Percentiles rank a stretch among this genome's conserved stretches.
These are phyloP conservation scores for Phytoseiulus persimilis DNA, from an alignment of 2,888 invertebrate species.

Conservation along the genomic window DNA sequence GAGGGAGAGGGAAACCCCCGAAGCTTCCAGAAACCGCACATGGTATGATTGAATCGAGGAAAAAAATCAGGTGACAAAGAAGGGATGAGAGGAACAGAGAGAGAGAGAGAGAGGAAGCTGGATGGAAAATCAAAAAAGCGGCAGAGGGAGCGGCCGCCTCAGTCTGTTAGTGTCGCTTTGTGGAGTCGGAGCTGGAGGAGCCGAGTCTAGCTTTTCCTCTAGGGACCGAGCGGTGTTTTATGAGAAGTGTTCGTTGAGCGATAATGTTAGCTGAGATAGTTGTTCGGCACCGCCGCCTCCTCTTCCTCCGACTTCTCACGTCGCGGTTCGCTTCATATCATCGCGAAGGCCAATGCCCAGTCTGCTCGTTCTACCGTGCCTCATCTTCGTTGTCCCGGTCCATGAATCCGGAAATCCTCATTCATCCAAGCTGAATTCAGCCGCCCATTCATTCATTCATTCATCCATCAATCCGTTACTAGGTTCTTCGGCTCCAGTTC, in stretches of 20 bases:
- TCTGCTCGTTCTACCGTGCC: not conserved
- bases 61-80: constrained; percentile 35
- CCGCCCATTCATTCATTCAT: not conserved
- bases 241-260: constrained; percentile 5
- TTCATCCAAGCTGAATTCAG: not conserved
- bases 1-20: constrained; percentile 20
- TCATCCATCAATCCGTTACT: not conserved
- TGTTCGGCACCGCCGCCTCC: not conserved
- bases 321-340: not conserved
- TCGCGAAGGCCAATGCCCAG: not conserved
- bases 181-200: constrained; percentile 1
- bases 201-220: not conserved
- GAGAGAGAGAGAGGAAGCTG: not conserved
- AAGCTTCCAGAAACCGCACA: not conserved
- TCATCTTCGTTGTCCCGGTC: not conserved
- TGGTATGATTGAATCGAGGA: constrained; percentile 37
- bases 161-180: constrained; percentile 10
- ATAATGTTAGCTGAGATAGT: not conserved
- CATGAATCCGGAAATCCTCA: not conserved
- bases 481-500: not conserved
- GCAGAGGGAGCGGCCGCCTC: not conserved
- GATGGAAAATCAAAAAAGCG: not conserved
- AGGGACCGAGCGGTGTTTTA: not conserved
- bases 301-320: not conserved
- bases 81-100: constrained; percentile 39